Conservation (phyloP, 2,113 vertebrate species). For the Galemys pyrenaicus region DNA sequence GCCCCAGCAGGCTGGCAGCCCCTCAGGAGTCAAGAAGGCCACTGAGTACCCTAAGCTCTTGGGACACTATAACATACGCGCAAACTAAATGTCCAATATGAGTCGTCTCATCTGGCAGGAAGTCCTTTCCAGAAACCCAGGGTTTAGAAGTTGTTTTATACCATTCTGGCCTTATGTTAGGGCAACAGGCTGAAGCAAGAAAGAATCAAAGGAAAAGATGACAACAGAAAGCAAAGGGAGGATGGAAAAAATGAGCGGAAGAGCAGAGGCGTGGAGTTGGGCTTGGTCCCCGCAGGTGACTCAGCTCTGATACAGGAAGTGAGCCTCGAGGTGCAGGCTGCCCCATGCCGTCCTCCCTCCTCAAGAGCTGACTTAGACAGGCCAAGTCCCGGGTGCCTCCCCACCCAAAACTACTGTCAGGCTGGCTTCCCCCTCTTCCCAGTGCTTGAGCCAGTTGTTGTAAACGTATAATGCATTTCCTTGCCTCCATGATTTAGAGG, state of each 20-base stretch:
- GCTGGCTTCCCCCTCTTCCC: background rate
- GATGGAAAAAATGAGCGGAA: too few relatives aligned
- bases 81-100: background rate
- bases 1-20: background rate
- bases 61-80: background rate
- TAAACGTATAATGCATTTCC: background rate
- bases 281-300: background rate
- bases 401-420: background rate
- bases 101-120: background rate
- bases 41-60: background rate
- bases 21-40: background rate
- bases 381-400: background rate
- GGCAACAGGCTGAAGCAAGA: background rate
- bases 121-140: background rate
- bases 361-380: background rate
- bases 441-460: background rate
- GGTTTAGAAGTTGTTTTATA: background rate
- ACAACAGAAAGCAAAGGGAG: background rate
- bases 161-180: background rate
- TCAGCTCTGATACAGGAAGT: background rate
- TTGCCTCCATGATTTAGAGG: background rate
- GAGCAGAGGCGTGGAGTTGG: accelerated
- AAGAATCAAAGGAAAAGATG: background rate
- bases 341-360: accelerated
- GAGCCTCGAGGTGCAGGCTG: background rate